phyloP scores from a whole-genome alignment of 2,113 vertebrate genomes.

The Murina feae region DNA sequence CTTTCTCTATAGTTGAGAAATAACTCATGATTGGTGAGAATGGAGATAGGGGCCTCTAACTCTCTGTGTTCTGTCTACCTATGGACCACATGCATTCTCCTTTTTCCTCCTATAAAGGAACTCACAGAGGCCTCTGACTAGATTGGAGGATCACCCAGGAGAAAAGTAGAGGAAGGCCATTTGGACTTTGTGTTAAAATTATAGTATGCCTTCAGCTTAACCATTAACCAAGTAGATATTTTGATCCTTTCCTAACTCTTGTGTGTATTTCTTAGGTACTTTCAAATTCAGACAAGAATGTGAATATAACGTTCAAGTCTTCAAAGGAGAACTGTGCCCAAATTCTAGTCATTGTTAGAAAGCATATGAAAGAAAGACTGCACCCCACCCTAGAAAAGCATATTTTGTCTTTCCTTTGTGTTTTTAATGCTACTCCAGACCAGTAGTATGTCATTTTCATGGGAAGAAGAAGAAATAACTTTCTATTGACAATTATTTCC shows the following conservation, averaged over 20 bases:
- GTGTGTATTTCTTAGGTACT: not conserved
- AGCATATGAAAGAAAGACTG: not conserved
- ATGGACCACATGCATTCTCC: not conserved
- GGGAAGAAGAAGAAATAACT: not conserved
- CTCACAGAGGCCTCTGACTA: not conserved
- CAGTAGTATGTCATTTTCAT: not conserved
- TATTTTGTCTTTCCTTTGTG: not conserved
- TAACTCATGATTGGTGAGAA: not conserved
- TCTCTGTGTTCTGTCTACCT: not conserved
- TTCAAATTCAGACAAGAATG: not conserved
- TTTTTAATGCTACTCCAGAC: not conserved
- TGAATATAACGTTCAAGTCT: not conserved
- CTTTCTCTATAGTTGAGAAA: not conserved
- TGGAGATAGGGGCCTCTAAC: not conserved
- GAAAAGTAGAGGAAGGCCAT: not conserved
- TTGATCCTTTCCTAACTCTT: not conserved
- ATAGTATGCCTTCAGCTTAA: not conserved
- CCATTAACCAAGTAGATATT: not conserved
- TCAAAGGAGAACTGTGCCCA: not conserved
- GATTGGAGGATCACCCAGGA: not conserved
- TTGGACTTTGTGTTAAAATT: not conserved
- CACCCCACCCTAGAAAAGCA: not conserved
- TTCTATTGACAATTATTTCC: not conserved
- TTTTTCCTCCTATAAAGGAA: not conserved
- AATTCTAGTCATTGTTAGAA: not conserved